Base-by-base conservation (phyloP, 1,140 invertebrate genomes). In the Pseudomyrmex concolor region DNA sequence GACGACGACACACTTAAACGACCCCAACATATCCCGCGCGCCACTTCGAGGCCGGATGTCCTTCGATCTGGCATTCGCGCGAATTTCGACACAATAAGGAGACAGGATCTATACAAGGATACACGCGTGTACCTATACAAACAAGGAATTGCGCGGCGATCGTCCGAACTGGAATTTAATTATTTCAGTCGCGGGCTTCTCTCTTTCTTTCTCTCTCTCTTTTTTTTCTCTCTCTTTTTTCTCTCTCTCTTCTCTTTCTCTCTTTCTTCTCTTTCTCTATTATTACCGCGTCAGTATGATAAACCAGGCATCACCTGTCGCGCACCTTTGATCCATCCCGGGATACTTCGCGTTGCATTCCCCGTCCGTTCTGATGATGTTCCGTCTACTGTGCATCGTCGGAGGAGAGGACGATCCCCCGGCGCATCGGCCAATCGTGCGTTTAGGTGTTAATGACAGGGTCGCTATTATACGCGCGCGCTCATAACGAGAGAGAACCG, bases 361-460 rank as follows among this genome's bases (percentile, higher is more conserved):
- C 54, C 63, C 34, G 22, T 55, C 7, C 66, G 66, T 80, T 51
- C 12, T 45, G 25, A 54, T 77, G 25, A 63, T 68, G 64, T 66
- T 68, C 34, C 63, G 72, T 71, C 80, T 86, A 77, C 62, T 63
- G 73, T 74, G 25, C 78, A 62, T 64, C 51, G 62, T 63, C 45
- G 57, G 34, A 63, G 57, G n/a, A 59, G 55, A 66, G 19, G 80
- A 64, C 72, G 64, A 43, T 51, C 62, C 22, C 9, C 1, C 57
- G 19, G 45, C 19, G 60, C 48, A 25, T 3, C 57, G 84, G 66
- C 84, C 86, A 88, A 89, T 90, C 90, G 86, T 89, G 76, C 90
- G 86, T 91, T 91, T 90, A 92, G 92, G 91, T 92, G 91, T 91
- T 92, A 92, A 92, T 91, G 90, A 91, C 91, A 91, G 90, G 91